A percentile compares a stretch with the other conserved stretches of the same genome.
phyloP scores from a whole-genome alignment of 2,797 vertebrate genomes.

The Gobionotothen gibberifrons region DNA sequence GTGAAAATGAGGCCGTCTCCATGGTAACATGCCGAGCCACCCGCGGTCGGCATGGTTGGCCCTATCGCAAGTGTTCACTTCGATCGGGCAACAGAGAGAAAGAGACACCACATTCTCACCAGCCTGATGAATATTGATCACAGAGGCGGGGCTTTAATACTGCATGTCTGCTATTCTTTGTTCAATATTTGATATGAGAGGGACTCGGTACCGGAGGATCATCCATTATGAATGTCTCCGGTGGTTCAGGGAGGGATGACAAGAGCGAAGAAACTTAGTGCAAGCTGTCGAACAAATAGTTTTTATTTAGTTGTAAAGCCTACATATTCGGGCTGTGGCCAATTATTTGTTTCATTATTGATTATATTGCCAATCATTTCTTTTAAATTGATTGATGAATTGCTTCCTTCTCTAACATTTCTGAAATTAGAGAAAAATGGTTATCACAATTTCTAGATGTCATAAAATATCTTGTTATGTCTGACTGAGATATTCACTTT shows the following conservation, averaged over 20 bases:
- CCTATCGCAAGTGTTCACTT: slow-evolving; percentile 53
- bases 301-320: slow-evolving; percentile 35
- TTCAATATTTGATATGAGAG: slow-evolving; percentile 71
- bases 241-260: slow-evolving; percentile 48
- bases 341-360: background rate
- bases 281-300: slow-evolving; percentile 44
- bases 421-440: background rate
- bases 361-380: background rate
- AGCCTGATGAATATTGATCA: slow-evolving; percentile 76
- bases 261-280: slow-evolving; percentile 44
- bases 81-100: slow-evolving; percentile 56
- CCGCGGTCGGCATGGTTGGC: slow-evolving; percentile 69
- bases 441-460: too few species aligned
- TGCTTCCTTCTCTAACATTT: background rate
- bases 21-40: slow-evolving; percentile 79
- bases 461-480: background rate
- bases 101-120: slow-evolving; percentile 58
- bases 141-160: slow-evolving; percentile 60
- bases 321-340: background rate
- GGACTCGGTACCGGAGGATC: slow-evolving; percentile 35
- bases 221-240: slow-evolving; percentile 58
- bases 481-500: background rate
- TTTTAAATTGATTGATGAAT: background rate
- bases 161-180: slow-evolving; percentile 64
- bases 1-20: slow-evolving; percentile 82